These are phyloP conservation scores for Apostichopus parvimensis DNA, from an alignment of 35 echinoderm and acorn worm genomes.

Conservation along the genomic window DNA sequence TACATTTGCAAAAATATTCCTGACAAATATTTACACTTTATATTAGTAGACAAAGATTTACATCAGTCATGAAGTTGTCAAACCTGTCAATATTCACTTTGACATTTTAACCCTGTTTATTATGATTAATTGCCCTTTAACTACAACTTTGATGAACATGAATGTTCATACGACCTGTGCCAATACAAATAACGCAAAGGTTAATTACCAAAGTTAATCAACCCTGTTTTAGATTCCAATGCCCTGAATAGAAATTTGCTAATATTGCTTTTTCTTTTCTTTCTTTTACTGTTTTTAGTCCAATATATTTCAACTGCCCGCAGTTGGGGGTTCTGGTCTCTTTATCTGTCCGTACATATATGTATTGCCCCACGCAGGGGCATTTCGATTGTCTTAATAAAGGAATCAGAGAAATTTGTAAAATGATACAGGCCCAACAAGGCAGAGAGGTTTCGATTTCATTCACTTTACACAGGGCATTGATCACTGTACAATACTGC, in stretches of 20 bases:
- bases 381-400: slow-evolving; percentile 1
- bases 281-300: not conserved
- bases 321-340: too few relatives aligned
- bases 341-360: not conserved
- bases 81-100: too few relatives aligned
- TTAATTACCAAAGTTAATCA: not conserved
- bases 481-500: not conserved
- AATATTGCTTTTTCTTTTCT: not conserved
- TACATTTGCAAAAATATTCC: too few relatives aligned
- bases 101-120: too few relatives aligned
- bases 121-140: too few relatives aligned
- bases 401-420: not conserved
- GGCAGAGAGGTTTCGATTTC: too few relatives aligned
- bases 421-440: not conserved
- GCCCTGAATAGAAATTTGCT: not conserved
- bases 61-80: too few relatives aligned
- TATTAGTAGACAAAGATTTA: too few relatives aligned
- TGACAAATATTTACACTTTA: too few relatives aligned
- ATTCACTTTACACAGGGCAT: too few relatives aligned
- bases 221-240: not conserved
- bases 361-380: not conserved
- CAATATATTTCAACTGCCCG: not conserved
- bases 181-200: not conserved
- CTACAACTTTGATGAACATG: too few relatives aligned
- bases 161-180: too few relatives aligned